Evolutionary conservation across 2,113 vertebrate genomes (phyloP).

Genomic region (Eira barbara): DNA sequence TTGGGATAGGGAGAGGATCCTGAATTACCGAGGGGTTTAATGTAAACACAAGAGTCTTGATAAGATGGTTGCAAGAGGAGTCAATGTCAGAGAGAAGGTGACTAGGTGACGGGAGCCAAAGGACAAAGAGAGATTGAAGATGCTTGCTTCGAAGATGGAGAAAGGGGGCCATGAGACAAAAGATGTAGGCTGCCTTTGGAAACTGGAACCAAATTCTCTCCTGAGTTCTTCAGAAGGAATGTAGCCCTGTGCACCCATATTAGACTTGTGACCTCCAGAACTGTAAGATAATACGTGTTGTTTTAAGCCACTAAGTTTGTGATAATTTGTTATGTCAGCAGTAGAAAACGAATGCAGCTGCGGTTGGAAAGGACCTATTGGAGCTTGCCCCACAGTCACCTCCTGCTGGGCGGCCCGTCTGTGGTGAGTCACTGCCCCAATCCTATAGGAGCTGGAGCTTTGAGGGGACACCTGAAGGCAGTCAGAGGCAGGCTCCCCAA

Average conservation of each 20-base stretch:
- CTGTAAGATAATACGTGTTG: not conserved
- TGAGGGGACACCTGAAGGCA: not conserved
- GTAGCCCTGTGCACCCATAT: not conserved
- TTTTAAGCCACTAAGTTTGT: not conserved
- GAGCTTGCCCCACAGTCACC: not conserved
- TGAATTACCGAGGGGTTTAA: not conserved
- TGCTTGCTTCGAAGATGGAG: not conserved
- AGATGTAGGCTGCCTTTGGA: not conserved
- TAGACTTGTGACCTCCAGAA: not conserved
- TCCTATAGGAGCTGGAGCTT: not conserved
- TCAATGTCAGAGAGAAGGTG: not conserved
- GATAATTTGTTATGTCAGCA: conserved; percentile 7
- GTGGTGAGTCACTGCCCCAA: not conserved
- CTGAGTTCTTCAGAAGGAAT: not conserved
- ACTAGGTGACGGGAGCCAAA: not conserved
- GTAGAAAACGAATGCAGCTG: not conserved
- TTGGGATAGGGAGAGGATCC: not conserved
- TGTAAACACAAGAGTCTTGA: not conserved
- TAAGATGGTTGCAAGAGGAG: not conserved
- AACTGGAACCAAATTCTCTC: not conserved
- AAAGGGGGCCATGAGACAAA: not conserved
- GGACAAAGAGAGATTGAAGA: not conserved
- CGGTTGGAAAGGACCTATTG: not conserved
- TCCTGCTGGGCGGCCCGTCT: not conserved
- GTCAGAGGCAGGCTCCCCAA: not conserved